These are phyloP conservation scores for Caenorhabditis angaria DNA, from an alignment of 2,888 invertebrate genomes.

Conservation along the genomic window DNA sequence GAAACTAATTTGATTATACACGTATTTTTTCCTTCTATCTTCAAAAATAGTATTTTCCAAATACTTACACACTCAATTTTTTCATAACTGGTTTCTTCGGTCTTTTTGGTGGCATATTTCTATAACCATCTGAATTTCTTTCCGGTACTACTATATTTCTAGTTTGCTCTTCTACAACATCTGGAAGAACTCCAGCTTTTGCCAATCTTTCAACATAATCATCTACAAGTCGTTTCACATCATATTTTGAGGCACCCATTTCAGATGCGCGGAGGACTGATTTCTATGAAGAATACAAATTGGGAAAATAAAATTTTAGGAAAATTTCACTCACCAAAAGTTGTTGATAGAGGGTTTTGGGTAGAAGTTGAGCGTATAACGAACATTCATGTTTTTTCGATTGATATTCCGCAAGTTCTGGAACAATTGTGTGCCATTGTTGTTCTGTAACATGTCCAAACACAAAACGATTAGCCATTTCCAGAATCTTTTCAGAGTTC, in stretches of 20 bases:
- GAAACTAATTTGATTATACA: constrained; percentile 2
- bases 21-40: background rate
- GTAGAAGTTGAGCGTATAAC: constrained; percentile 57
- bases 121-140: constrained; percentile 13
- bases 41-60: background rate
- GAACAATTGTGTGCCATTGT: constrained; percentile 46
- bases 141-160: background rate
- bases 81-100: constrained; percentile 8
- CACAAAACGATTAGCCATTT: constrained; percentile 39
- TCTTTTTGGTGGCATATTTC: constrained; percentile 27
- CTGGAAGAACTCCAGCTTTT: constrained; percentile 39
- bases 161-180: constrained; percentile 25
- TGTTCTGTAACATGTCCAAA: constrained; percentile 41
- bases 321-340: constrained; percentile 43
- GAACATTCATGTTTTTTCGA: constrained; percentile 55
- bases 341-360: constrained; percentile 46
- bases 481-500: constrained; percentile 45
- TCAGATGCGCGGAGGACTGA: constrained; percentile 54
- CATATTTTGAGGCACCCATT: constrained; percentile 52
- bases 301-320: background rate
- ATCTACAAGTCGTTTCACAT: constrained; percentile 53
- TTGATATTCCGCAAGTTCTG: constrained; percentile 50
- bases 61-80: constrained; percentile 1
- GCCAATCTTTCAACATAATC: constrained; percentile 50
- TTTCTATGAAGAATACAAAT: constrained; percentile 35